phyloP scores from a whole-genome alignment of 2,888 invertebrate species.

The Cyclophora punctaria region DNA sequence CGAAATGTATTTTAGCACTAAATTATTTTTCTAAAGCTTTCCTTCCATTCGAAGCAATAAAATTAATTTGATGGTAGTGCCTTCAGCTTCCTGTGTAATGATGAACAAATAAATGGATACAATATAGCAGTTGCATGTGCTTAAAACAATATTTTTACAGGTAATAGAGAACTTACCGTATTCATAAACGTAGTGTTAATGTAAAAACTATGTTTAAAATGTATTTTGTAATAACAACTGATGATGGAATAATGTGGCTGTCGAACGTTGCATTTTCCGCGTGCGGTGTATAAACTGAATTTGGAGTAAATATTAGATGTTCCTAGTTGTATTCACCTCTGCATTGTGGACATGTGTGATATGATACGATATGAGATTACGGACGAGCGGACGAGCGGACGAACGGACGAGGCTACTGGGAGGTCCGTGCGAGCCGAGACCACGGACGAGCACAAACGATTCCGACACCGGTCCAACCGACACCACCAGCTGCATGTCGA shows the following conservation, averaged over 20 bases:
- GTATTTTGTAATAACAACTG: constrained; percentile 58
- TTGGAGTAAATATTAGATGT: constrained; percentile 52
- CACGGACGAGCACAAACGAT: constrained; percentile 52
- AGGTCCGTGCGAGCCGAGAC: constrained; percentile 2
- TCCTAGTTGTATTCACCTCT: constrained; percentile 58
- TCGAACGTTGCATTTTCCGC: constrained; percentile 68
- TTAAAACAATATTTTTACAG: constrained; percentile 72
- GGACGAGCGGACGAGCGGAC: constrained; percentile 13
- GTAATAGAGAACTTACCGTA: constrained; percentile 67
- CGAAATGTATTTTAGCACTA: constrained; percentile 52
- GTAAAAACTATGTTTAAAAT: constrained; percentile 57
- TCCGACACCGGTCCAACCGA: constrained; percentile 63
- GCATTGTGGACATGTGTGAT: constrained; percentile 56
- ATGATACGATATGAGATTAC: constrained; percentile 43
- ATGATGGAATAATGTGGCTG: constrained; percentile 58
- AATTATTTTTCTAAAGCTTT: constrained; percentile 69
- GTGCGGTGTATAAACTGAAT: constrained; percentile 47
- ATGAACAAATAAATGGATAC: constrained; percentile 46
- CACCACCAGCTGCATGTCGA: constrained; percentile 61
- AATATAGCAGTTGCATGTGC: constrained; percentile 64
- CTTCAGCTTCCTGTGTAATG: constrained; percentile 65
- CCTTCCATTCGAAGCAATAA: constrained; percentile 67
- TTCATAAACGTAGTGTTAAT: constrained; percentile 65
- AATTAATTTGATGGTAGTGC: constrained; percentile 69
- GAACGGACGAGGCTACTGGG: constrained; percentile 2